Conservation (phyloP, 37 sponge, comb jelly and placozoan genomes). For the Beroe ovata region DNA sequence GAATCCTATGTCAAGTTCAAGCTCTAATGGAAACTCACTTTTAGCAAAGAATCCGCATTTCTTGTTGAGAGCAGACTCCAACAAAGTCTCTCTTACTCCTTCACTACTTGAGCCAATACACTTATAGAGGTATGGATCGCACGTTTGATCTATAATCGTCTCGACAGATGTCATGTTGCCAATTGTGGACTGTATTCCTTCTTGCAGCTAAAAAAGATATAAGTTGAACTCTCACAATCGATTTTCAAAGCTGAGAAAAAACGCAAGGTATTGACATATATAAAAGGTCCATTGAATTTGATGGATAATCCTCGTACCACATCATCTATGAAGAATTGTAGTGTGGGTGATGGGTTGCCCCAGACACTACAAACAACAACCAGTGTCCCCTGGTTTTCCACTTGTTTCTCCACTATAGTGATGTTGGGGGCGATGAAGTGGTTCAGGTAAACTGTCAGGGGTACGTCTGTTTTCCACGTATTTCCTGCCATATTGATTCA, state of each 20-base stretch:
- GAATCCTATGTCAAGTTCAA: no score
- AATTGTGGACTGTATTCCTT: no score
- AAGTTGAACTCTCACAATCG: no score
- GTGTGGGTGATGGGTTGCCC: slow-evolving; percentile 18
- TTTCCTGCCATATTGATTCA: no score
- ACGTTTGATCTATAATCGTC: background rate
- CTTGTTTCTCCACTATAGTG: background rate
- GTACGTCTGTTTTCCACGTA: background rate
- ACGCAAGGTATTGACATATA: no score
- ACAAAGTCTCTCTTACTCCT: background rate
- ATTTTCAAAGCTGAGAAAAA: no score
- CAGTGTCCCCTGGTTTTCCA: background rate
- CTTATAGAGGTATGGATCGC: background rate
- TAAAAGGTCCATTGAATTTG: no score
- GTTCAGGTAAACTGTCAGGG: background rate
- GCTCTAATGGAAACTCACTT: slow-evolving; percentile 24
- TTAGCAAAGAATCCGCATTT: slow-evolving; percentile 55
- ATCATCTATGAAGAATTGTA: background rate
- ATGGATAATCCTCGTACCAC: no score
- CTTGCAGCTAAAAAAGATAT: no score
- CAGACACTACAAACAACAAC: background rate
- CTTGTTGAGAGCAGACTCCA: slow-evolving; percentile 35
- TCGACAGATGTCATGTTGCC: background rate
- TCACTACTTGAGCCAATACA: background rate
- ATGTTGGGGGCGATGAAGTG: slow-evolving; percentile 18